A percentile compares a stretch with the other conserved stretches of the same genome.
Conservation (phyloP, 2,888 invertebrate genomes). For the Biston stratarius region DNA sequence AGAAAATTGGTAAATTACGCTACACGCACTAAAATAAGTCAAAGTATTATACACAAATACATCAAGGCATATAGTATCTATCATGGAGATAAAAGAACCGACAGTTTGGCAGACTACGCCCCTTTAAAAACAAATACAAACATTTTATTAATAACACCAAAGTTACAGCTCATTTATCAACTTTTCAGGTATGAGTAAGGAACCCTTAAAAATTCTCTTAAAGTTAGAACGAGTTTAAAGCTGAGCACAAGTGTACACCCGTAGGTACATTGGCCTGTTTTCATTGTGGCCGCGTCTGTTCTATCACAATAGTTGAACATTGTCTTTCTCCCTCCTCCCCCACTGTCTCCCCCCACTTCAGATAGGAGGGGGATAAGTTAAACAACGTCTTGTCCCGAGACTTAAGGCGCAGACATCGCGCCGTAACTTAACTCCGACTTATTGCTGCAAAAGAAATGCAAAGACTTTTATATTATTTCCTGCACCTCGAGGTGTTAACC, state of each 20-base stretch:
- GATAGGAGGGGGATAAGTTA: slow-evolving; percentile 37
- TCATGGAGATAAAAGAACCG: too few relatives aligned
- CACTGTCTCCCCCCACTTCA: slow-evolving; percentile 11
- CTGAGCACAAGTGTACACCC: slow-evolving; percentile 27
- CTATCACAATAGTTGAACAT: slow-evolving; percentile 44
- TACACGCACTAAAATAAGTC: too few relatives aligned
- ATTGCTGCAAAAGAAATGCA: slow-evolving; percentile 35
- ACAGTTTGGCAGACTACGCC: too few relatives aligned
- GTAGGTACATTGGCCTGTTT: slow-evolving; percentile 39
- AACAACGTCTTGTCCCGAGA: slow-evolving; percentile 42
- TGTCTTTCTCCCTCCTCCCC: slow-evolving; percentile 34
- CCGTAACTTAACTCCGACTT: slow-evolving; percentile 32
- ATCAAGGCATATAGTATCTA: too few relatives aligned
- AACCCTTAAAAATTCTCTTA: background rate
- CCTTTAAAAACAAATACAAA: too few relatives aligned
- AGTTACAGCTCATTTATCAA: too few relatives aligned
- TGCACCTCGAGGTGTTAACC: slow-evolving; percentile 5
- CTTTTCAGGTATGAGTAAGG: too few relatives aligned
- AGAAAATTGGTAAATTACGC: too few relatives aligned
- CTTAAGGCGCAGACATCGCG: slow-evolving; percentile 37
- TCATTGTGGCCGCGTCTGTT: slow-evolving; percentile 43
- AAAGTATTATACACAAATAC: too few relatives aligned
- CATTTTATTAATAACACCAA: too few relatives aligned
- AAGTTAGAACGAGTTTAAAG: slow-evolving; percentile 20
- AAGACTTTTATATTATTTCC: slow-evolving; percentile 4